These are phyloP conservation scores for Phyllotreta cruciferae DNA, from an alignment of 2,888 invertebrate genomes.

Conservation along the genomic window DNA sequence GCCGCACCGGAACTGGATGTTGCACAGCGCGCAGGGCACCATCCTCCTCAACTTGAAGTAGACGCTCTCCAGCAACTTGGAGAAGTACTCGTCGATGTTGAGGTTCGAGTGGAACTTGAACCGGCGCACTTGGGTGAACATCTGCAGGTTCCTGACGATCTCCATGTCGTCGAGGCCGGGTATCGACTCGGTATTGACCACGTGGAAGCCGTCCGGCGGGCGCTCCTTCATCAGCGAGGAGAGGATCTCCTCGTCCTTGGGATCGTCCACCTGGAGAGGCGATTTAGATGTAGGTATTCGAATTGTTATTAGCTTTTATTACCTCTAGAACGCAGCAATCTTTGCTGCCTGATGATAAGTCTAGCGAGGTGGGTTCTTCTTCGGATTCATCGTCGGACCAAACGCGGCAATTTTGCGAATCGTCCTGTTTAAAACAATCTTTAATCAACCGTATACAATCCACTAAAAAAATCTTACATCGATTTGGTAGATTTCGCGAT, in stretches of 20 bases:
- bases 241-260: constrained; percentile 80
- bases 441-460: neutral
- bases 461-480: constrained; percentile 32
- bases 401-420: constrained; percentile 53
- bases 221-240: constrained; percentile 75
- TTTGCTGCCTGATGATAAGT: constrained; percentile 76
- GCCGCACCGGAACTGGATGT: constrained; percentile 82
- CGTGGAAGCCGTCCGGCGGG: constrained; percentile 78
- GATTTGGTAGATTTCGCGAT: constrained; percentile 72
- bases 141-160: constrained; percentile 75
- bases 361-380: constrained; percentile 71
- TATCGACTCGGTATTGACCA: constrained; percentile 79
- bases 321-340: constrained; percentile 83
- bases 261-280: constrained; percentile 73
- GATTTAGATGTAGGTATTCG: neutral
- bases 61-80: constrained; percentile 73
- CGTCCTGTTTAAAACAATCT: constrained; percentile 47
- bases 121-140: constrained; percentile 85
- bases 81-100: constrained; percentile 62
- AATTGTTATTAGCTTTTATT: neutral
- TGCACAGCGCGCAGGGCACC: constrained; percentile 85
- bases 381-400: constrained; percentile 72
- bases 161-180: constrained; percentile 75
- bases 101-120: constrained; percentile 66
- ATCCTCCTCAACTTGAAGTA: constrained; percentile 89